These are phyloP conservation scores for Trochalopteron elliotii DNA, from an alignment of 2,113 vertebrate genomes.

Conservation along the genomic window DNA sequence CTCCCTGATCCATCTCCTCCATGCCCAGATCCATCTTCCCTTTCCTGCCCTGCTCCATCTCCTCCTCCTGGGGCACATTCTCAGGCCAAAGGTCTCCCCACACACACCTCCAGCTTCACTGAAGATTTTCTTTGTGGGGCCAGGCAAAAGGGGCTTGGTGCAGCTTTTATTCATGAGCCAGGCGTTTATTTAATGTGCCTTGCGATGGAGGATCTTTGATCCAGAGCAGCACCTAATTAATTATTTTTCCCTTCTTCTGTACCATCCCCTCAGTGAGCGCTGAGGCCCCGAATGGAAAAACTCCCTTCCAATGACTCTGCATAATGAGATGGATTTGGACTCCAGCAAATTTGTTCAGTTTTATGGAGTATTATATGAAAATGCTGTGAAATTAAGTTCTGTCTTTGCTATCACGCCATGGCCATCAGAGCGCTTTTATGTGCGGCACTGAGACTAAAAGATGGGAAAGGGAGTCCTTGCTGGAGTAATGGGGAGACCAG, in stretches of 20 bases:
- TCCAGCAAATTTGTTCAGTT: slow-evolving; percentile 50
- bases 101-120: background rate
- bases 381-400: slow-evolving; percentile 58
- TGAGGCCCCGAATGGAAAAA: background rate
- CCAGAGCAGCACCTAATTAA: slow-evolving; percentile 59
- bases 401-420: slow-evolving; percentile 35
- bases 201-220: slow-evolving; percentile 44
- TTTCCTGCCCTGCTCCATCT: background rate
- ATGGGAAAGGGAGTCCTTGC: slow-evolving; percentile 1
- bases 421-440: slow-evolving; percentile 39
- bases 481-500: background rate
- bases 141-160: background rate
- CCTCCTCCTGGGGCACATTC: background rate
- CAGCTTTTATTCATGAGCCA: slow-evolving; percentile 28
- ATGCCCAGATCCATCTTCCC: background rate
- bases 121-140: background rate
- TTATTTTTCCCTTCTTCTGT: slow-evolving; percentile 44
- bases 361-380: slow-evolving; percentile 44
- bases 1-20: background rate
- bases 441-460: background rate
- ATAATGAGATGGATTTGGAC: slow-evolving; percentile 57
- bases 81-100: background rate
- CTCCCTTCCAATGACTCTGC: slow-evolving; percentile 21
- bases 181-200: slow-evolving; percentile 20
- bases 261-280: background rate